A percentile compares a stretch with the other conserved stretches of the same genome.
These are phyloP conservation scores for Drosophila malerkotliana DNA, from an alignment of 1,140 invertebrate species.

Conservation along the genomic window DNA sequence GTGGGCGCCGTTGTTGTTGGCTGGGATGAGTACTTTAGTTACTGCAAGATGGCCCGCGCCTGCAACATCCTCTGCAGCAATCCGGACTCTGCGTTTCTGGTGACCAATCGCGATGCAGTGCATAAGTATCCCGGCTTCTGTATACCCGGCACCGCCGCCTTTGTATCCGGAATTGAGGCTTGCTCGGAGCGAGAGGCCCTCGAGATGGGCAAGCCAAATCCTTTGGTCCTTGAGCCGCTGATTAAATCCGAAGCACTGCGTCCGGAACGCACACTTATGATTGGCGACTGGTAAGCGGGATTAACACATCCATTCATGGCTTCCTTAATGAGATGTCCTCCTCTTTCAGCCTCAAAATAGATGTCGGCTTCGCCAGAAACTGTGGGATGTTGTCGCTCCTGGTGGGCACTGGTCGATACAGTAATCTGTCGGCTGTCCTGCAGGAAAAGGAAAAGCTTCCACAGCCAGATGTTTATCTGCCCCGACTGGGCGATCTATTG, in stretches of 20 bases:
- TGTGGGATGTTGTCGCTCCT: constrained; percentile 93
- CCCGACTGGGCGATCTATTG: constrained; percentile 88
- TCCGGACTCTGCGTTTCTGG: constrained; percentile 90
- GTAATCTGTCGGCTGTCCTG: constrained; percentile 86
- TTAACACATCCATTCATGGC: constrained; percentile 10
- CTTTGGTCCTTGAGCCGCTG: constrained; percentile 70
- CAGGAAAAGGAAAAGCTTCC: constrained; percentile 24
- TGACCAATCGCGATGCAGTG: constrained; percentile 95
- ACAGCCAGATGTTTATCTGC: constrained; percentile 90
- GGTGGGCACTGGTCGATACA: constrained; percentile 89
- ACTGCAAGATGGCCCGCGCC: constrained; percentile 95
- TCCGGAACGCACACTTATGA: constrained; percentile 93
- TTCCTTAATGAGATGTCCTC: constrained; percentile 17
- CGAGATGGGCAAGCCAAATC: constrained; percentile 92
- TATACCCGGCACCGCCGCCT: constrained; percentile 90
- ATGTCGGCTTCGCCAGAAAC: constrained; percentile 93
- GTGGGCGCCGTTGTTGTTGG: constrained; percentile 96
- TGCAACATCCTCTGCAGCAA: constrained; percentile 89
- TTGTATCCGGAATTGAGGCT: constrained; percentile 92
- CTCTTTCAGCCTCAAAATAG: constrained; percentile 90
- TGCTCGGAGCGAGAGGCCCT: constrained; percentile 91
- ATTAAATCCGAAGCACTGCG: constrained; percentile 86
- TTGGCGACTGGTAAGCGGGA: constrained; percentile 92
- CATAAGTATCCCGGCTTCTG: constrained; percentile 65
- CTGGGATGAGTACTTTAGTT: constrained; percentile 96